A percentile compares a stretch with the other conserved stretches of the same genome.
Conservation (phyloP, 2,888 invertebrate species). For the Leptinotarsa tumamoca region DNA sequence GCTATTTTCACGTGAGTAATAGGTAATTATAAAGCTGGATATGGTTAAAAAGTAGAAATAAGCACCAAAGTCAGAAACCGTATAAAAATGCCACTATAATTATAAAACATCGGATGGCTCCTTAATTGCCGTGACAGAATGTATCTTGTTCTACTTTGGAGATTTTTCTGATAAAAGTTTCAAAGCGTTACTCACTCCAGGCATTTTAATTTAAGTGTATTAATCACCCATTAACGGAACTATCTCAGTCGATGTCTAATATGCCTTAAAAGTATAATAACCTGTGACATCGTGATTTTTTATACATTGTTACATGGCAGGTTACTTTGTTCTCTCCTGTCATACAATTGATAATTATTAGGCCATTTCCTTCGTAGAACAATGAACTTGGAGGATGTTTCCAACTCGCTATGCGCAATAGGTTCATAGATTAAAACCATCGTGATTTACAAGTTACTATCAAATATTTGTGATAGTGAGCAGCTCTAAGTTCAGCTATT, state of each 20-base stretch:
- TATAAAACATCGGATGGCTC: conserved; percentile 50
- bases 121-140: conserved; percentile 62
- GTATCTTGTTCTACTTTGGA: conserved; percentile 53
- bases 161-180: conserved; percentile 49
- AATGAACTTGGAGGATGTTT: not conserved
- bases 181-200: conserved; percentile 44
- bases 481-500: no score
- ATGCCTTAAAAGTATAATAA: conserved; percentile 7
- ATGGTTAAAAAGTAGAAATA: conserved; percentile 52
- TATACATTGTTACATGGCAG: conserved; percentile 11
- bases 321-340: not conserved
- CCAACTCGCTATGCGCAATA: not conserved
- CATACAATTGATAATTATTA: not conserved
- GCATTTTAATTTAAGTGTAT: conserved; percentile 44
- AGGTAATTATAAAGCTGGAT: conserved; percentile 51
- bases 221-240: conserved; percentile 44
- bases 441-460: no score
- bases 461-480: no score
- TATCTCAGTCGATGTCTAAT: conserved; percentile 23
- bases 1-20: conserved; percentile 44
- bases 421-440: no score
- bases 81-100: conserved; percentile 60
- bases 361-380: not conserved
- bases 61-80: conserved; percentile 55
- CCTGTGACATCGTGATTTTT: conserved; percentile 16